Base-by-base conservation (phyloP, 2,888 invertebrate genomes). In the Pycnomerus fuliginosus region DNA sequence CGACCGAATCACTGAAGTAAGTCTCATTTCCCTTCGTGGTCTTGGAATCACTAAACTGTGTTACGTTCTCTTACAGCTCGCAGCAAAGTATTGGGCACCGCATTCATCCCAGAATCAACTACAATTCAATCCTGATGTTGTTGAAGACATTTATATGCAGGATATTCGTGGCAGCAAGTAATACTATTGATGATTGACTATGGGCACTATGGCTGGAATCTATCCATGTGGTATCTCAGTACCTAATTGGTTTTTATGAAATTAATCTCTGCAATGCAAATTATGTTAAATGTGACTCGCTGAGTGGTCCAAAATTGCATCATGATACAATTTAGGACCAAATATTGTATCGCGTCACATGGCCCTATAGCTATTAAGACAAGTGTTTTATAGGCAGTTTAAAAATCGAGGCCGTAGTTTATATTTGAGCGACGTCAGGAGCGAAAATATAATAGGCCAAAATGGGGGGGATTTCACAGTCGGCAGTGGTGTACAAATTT, bases 11-110 rank as follows among this genome's bases (percentile, higher is more conserved):
- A 94, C 93, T 53, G 85, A 89, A 78, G 90, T 90, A 77, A 46
- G 16, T 30, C 23, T 55, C 50, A 52, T 49, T 45, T 52, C 51
- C 29, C 14, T 36, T 41, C 11, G 10, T 8, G 10, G 27, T n/a
- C 3, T 16, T 49, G 32, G 20, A 36, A 28, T 51, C 47, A 49
- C 28, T 39, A 73, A 16, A 29, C 16, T 31, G n/a, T n/a, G n/a
- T n/a, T n/a, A n/a, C n/a, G n/a, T 24, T 12, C 3, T 2, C n/a
- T 61, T 76, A 32, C 74, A 95, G 93, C 78, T 96, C 16, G 92
- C 96, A 1, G 85, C 86, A 48, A 85, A 90, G 66, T 93, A 92
- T 69, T 97, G 97, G 97, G 87, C 93, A 1, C 91, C 93, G 0
- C 86, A 90, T 68, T 87, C 90, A 0, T 76, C 80, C 38, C 78